Conservation (phyloP, 2,888 invertebrate genomes). For the Cabera pusaria region DNA sequence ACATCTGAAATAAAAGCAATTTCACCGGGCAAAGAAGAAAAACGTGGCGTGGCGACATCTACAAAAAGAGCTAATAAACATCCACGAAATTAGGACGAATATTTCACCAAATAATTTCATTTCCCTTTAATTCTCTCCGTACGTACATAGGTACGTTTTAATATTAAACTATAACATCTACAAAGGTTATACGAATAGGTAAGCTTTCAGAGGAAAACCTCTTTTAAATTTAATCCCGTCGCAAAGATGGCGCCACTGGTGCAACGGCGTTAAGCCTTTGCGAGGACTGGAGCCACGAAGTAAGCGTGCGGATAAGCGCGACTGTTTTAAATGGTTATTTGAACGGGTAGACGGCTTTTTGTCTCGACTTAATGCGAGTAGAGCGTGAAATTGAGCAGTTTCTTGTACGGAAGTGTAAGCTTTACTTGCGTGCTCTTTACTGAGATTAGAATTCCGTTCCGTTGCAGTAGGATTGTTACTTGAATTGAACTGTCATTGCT, state of each 20-base stretch:
- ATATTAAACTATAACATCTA: slow-evolving; percentile 24
- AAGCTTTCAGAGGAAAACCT: slow-evolving; percentile 41
- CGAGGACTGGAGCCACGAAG: slow-evolving; percentile 50
- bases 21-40: slow-evolving; percentile 14
- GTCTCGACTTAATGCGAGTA: no score
- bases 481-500: no score
- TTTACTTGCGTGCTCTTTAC: no score
- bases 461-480: no score
- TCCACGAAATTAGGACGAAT: slow-evolving; percentile 18
- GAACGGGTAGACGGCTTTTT: slow-evolving; percentile 7
- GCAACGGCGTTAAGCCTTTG: slow-evolving; percentile 49
- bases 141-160: slow-evolving; percentile 24
- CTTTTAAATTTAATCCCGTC: slow-evolving; percentile 60
- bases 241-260: slow-evolving; percentile 53
- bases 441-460: no score
- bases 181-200: slow-evolving; percentile 12
- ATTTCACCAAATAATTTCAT: slow-evolving; percentile 22
- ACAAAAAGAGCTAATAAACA: slow-evolving; percentile 20
- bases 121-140: slow-evolving; percentile 17
- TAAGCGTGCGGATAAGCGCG: slow-evolving; percentile 39
- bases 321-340: slow-evolving; percentile 31
- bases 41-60: slow-evolving; percentile 15
- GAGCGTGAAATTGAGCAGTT: no score
- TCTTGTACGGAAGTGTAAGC: no score
- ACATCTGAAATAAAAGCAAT: slow-evolving; percentile 18